Percentiles rank a stretch among this genome's conserved stretches.
Conservation (phyloP, 1,140 invertebrate species). For the Drosophila santomea region DNA sequence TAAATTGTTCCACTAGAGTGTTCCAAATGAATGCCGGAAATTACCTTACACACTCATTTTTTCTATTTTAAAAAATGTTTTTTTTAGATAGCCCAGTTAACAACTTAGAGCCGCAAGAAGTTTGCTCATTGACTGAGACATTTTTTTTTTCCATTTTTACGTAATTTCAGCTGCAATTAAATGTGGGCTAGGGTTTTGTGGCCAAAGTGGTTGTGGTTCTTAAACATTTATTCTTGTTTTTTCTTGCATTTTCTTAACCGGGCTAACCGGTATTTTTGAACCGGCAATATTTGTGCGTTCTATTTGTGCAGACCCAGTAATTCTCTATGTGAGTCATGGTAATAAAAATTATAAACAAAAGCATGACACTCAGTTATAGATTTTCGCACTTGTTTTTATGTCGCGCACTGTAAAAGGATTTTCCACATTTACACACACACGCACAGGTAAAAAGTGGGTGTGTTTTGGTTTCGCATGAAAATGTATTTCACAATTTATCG, state of each 20-base stretch:
- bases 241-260: conserved; percentile 20
- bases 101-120: background rate
- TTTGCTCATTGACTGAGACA: background rate
- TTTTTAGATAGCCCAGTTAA: background rate
- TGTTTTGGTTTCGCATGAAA: conserved; percentile 47
- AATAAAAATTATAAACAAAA: conserved; percentile 3
- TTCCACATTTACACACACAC: conserved; percentile 1
- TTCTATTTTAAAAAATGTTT: background rate
- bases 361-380: conserved; percentile 8
- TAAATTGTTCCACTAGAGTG: no score
- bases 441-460: conserved; percentile 21
- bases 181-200: conserved; percentile 17
- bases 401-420: conserved; percentile 29
- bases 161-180: conserved; percentile 4
- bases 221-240: background rate
- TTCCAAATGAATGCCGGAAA: no score
- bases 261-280: conserved; percentile 61
- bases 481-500: conserved; percentile 8
- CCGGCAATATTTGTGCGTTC: conserved; percentile 50
- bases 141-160: background rate
- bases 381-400: conserved; percentile 24
- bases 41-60: no score
- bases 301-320: conserved; percentile 36
- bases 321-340: conserved; percentile 58
- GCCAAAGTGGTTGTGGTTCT: conserved; percentile 33